A percentile compares a stretch with the other conserved stretches of the same genome.
Evolutionary conservation across 2,113 vertebrate genomes (phyloP).

Genomic region (Ophiodon elongatus): DNA sequence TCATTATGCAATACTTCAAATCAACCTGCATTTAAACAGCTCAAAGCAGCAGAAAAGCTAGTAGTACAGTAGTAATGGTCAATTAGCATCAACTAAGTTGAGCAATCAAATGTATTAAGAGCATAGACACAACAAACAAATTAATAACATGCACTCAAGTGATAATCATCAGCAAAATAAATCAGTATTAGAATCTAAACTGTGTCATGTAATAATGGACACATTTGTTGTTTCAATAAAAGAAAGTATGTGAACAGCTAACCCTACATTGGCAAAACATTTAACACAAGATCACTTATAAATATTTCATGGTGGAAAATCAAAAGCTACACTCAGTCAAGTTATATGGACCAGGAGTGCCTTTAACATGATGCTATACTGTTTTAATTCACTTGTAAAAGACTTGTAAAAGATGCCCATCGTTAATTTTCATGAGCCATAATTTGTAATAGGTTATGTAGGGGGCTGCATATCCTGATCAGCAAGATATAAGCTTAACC

Average conservation of each 20-base stretch:
- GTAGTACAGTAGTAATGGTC: background rate
- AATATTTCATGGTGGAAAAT: background rate
- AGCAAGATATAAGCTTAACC: background rate
- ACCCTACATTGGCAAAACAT: background rate
- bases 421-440: background rate
- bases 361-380: background rate
- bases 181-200: background rate
- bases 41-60: background rate
- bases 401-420: background rate
- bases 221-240: background rate
- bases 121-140: background rate
- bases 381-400: too few relatives aligned
- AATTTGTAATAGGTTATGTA: background rate
- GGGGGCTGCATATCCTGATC: background rate
- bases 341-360: background rate
- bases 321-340: background rate
- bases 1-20: background rate
- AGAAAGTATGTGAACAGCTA: background rate
- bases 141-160: background rate
- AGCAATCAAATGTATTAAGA: background rate
- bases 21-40: background rate
- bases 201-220: background rate
- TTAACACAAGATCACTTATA: background rate
- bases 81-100: background rate
- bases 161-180: background rate